Conservation (phyloP, 2,888 invertebrate genomes). For the Pilophorus perplexus region DNA sequence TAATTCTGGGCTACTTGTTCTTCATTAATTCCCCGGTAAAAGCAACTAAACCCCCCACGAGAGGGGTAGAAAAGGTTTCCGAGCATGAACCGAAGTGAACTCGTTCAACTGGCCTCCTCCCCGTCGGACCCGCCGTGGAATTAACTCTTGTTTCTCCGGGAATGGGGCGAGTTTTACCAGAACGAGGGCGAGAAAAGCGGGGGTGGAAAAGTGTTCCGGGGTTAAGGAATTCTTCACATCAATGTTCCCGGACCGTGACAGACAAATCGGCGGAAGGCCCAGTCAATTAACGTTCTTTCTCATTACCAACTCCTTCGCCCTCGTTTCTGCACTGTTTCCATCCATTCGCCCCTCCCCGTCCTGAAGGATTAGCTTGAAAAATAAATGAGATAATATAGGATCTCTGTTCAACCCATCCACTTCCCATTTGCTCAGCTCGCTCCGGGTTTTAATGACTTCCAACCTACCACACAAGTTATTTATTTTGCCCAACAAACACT, state of each 20-base stretch:
- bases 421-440: no score
- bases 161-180: no score
- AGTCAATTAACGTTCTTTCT: slow-evolving; percentile 36
- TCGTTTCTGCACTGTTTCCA: neutral
- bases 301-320: slow-evolving; percentile 34
- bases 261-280: slow-evolving; percentile 34
- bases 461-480: no score
- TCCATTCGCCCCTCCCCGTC: neutral
- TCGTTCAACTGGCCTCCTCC: neutral
- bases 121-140: neutral
- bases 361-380: slow-evolving; percentile 26
- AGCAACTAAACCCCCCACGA: neutral
- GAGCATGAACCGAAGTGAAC: slow-evolving; percentile 16
- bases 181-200: no score
- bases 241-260: slow-evolving; percentile 31
- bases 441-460: no score
- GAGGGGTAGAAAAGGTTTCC: neutral
- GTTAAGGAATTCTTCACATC: slow-evolving; percentile 29
- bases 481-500: no score
- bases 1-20: slow-evolving; percentile 19
- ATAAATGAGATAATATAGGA: slow-evolving; percentile 29
- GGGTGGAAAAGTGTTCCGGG: neutral
- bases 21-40: neutral
- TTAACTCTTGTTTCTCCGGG: slow-evolving; percentile 24
- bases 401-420: no score